Evolutionary conservation across 2,113 vertebrate species (phyloP).

Genomic region (Merops nubicus): DNA sequence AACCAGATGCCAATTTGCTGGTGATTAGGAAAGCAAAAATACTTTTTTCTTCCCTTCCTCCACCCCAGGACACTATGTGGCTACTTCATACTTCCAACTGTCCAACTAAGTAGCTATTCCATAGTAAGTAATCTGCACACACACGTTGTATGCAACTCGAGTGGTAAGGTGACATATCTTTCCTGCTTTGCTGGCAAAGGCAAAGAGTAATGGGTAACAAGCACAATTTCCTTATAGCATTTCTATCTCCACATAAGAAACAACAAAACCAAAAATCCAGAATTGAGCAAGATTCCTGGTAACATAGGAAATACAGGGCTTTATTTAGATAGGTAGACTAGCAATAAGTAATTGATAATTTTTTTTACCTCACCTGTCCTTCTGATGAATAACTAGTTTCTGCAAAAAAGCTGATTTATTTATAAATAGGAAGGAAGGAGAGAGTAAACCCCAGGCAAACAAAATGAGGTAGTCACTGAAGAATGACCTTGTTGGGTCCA

Average conservation of each 20-base stretch:
- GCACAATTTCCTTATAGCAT: neutral
- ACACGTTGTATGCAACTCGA: neutral
- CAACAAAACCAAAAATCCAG: neutral
- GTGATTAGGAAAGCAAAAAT: neutral
- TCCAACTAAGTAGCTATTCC: neutral
- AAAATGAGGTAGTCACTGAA: neutral
- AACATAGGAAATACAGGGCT: rapidly evolving
- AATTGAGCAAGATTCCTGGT: neutral
- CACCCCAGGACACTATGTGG: neutral
- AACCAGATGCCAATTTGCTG: neutral
- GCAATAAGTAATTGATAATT: neutral
- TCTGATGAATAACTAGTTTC: neutral
- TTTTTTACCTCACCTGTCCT: neutral
- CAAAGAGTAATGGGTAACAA: neutral
- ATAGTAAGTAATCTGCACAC: neutral
- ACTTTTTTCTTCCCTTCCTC: neutral
- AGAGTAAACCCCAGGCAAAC: neutral
- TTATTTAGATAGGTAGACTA: neutral
- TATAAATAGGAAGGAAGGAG: neutral
- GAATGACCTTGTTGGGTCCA: neutral
- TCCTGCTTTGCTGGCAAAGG: neutral
- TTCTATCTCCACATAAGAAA: neutral
- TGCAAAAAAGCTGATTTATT: neutral
- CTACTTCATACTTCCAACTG: neutral
- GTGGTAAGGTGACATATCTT: neutral